Conservation (phyloP, 2,113 vertebrate genomes). For the Odontesthes bonariensis region DNA sequence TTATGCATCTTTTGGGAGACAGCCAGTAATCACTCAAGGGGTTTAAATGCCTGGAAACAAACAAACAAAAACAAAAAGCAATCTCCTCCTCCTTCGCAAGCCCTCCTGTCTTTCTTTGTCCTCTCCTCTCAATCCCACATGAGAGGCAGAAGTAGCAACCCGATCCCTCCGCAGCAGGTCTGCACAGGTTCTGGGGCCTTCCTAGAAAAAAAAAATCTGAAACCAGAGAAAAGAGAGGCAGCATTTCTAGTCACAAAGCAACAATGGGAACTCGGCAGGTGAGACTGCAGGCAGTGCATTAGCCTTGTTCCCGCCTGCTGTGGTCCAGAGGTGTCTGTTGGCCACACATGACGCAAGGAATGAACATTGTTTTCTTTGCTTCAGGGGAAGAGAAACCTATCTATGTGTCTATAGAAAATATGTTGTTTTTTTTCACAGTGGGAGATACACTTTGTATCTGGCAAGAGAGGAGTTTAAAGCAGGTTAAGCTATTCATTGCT, state of each 20-base stretch:
- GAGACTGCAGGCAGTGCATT: constrained; percentile 67
- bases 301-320: constrained; percentile 61
- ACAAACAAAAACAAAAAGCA: constrained; percentile 6
- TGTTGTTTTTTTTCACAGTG: constrained; percentile 25
- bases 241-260: constrained; percentile 54
- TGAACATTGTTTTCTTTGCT: constrained; percentile 63
- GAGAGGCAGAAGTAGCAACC: constrained; percentile 55
- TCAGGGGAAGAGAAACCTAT: constrained; percentile 24
- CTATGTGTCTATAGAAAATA: constrained; percentile 33
- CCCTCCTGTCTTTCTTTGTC: constrained; percentile 39
- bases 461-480: constrained; percentile 9
- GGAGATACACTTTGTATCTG: constrained; percentile 25
- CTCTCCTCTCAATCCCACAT: constrained; percentile 38
- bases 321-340: constrained; percentile 63
- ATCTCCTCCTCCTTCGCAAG: constrained; percentile 37
- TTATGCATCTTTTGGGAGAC: constrained; percentile 18
- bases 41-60: constrained; percentile 35
- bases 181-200: constrained; percentile 65
- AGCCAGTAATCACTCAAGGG: constrained; percentile 34
- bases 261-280: constrained; percentile 71
- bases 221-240: constrained; percentile 64
- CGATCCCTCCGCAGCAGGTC: constrained; percentile 60
- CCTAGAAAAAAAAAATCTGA: constrained; percentile 43
- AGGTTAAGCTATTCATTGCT: constrained; percentile 1
- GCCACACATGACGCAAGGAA: constrained; percentile 75